Evolutionary conservation across 2,888 invertebrate species (phyloP).

Genomic region (Tigriopus californicus): DNA sequence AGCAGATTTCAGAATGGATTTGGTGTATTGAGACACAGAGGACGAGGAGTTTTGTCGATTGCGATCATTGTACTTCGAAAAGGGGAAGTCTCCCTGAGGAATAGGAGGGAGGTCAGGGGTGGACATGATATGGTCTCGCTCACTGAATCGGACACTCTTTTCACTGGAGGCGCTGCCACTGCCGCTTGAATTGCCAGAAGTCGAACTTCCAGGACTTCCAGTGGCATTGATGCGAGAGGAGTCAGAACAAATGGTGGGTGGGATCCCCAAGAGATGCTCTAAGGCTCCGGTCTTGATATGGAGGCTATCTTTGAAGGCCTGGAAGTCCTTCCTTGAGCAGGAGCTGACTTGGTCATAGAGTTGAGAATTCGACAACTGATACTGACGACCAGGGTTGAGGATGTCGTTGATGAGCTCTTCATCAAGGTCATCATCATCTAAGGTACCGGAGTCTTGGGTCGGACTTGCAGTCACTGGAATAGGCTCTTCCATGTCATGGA

Average conservation of each 20-base stretch:
- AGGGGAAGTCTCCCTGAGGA: not conserved
- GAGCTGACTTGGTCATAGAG: not conserved
- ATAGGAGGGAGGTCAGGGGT: constrained; percentile 4
- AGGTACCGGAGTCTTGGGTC: too few species aligned
- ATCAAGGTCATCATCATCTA: not conserved
- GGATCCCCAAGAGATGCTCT: not conserved
- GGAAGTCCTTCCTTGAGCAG: not conserved
- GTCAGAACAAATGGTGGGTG: not conserved
- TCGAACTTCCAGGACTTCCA: not conserved
- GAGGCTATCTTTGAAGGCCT: not conserved
- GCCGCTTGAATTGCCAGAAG: not conserved
- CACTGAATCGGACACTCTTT: constrained; percentile 6
- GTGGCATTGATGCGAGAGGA: not conserved
- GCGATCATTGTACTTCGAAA: constrained; percentile 17
- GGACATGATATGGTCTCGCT: constrained; percentile 4
- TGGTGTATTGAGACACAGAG: not conserved
- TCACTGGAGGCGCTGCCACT: not conserved
- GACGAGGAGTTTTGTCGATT: constrained; percentile 13
- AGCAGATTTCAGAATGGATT: constrained; percentile 6
- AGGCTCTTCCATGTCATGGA: too few species aligned
- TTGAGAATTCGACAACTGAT: not conserved
- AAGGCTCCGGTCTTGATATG: not conserved
- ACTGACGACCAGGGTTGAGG: not conserved
- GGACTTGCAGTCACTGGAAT: too few species aligned
- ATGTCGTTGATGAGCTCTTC: not conserved